These are phyloP conservation scores for Mesorhabditis spiculigera DNA, from an alignment of 2,888 invertebrate species.

Conservation along the genomic window DNA sequence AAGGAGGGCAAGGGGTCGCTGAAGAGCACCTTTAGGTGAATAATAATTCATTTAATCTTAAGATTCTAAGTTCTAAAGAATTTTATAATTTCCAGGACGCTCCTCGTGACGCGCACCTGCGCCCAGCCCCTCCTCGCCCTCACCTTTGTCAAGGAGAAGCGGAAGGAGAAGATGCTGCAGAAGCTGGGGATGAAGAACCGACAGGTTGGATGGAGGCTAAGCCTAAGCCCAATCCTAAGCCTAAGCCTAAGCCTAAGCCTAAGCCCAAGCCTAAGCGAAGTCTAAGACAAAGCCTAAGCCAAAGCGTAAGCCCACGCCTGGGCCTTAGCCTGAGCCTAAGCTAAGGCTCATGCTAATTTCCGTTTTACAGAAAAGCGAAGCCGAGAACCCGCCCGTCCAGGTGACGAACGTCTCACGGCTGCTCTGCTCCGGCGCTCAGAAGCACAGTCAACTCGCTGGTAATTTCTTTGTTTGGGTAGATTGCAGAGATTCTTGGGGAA, in stretches of 20 bases:
- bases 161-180: slow-evolving; percentile 57
- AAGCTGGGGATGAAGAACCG: slow-evolving; percentile 56
- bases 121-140: slow-evolving; percentile 36
- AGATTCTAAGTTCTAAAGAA: background rate
- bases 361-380: slow-evolving; percentile 32
- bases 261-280: background rate
- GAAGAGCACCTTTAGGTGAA: slow-evolving; percentile 49
- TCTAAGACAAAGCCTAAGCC: background rate
- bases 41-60: slow-evolving; percentile 12
- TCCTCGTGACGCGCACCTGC: slow-evolving; percentile 11
- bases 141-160: slow-evolving; percentile 54
- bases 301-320: background rate
- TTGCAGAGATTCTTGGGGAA: background rate
- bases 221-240: background rate
- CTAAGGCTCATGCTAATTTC: background rate
- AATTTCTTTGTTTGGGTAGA: background rate
- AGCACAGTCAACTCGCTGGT: slow-evolving; percentile 52
- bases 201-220: slow-evolving; percentile 15
- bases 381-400: slow-evolving; percentile 37
- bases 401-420: slow-evolving; percentile 51
- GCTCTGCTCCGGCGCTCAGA: slow-evolving; percentile 52
- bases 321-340: background rate
- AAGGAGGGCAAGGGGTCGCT: slow-evolving; percentile 47
- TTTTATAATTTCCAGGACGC: slow-evolving; percentile 15
- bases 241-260: background rate